Base-by-base conservation (phyloP, 2,797 vertebrate species). In the Tarsius wallacei region DNA sequence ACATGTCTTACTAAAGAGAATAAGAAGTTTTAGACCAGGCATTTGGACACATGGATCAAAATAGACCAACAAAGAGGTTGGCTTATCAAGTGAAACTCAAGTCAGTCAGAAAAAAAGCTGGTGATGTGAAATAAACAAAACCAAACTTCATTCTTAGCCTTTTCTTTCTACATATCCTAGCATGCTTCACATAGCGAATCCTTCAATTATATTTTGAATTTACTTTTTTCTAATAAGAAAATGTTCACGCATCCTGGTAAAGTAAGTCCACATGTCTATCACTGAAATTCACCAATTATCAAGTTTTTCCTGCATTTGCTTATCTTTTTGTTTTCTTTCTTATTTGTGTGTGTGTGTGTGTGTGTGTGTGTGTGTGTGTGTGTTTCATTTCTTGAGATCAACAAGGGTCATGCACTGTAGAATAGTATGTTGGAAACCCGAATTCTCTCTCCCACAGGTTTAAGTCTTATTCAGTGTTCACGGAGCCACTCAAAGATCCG, bases 171-270 rank as follows among this genome's bases (percentile, higher is more conserved):
- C 28, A 36, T 17, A 76, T 24, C 33, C 8, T 42, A 8, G 4
- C 22, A 36, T 74, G 28, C 36, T 74, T 86, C 93, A 91, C 47
- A 74, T 74, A 86, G 36, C 47, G 49, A 80, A 19, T 55, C 51
- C 28, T 87, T 90, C 24, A 71, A 15, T 76, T 93, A 19, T 31
- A 66, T 81, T 82, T 91, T 84, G 59, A 28, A 59, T 80, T 84
- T 91, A 36, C 86, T 47, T 95, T 96, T 92, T 81, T 42, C 42
- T 24, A 36, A 51, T 76, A 92, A 78, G 36, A 90, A 94, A 70
- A 74, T 47, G 11, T 21, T 74, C 66, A 91, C 89, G 47, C 10
- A 73, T 47, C 63, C 68, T 36, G 42, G 71, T 31, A 74, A 86
- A 90, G 59, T n/a, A 59, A 78, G 55, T 31, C 59, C 42, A 19